phyloP scores from a whole-genome alignment of 2,888 invertebrate species.

The Strigamia transsilvanica region DNA sequence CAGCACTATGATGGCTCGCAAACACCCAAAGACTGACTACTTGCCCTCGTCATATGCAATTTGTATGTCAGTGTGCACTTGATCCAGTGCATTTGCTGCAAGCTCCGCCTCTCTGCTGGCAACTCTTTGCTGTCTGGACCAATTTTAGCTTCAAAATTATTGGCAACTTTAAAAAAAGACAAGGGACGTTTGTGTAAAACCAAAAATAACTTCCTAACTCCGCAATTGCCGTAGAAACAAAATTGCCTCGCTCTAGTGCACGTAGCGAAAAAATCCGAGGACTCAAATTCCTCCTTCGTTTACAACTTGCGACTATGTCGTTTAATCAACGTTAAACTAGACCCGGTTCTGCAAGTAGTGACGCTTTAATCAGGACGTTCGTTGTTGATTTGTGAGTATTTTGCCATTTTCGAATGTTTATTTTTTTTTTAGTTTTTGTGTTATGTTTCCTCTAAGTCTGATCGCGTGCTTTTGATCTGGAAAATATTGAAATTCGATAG shows the following conservation, averaged over 20 bases:
- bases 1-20: neutral
- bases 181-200: neutral
- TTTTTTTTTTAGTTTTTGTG: no score
- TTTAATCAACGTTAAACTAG: no score
- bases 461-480: no score
- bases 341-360: no score
- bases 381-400: no score
- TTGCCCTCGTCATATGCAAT: constrained; percentile 3
- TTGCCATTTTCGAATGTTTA: no score
- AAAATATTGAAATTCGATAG: no score
- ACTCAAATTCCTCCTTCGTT: no score
- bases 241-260: neutral
- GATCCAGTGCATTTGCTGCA: neutral
- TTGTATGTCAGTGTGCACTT: constrained; percentile 31
- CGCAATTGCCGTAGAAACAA: constrained; percentile 22
- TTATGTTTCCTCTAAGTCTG: no score
- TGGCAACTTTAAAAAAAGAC: constrained; percentile 24
- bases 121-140: constrained; percentile 7
- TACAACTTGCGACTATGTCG: no score
- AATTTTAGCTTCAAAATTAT: constrained; percentile 25
- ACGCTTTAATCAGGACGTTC: no score
- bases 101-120: constrained; percentile 15
- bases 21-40: neutral
- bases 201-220: neutral
- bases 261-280: neutral